Conservation (phyloP, 1,140 invertebrate species). For the Drosophila nebulosa region DNA sequence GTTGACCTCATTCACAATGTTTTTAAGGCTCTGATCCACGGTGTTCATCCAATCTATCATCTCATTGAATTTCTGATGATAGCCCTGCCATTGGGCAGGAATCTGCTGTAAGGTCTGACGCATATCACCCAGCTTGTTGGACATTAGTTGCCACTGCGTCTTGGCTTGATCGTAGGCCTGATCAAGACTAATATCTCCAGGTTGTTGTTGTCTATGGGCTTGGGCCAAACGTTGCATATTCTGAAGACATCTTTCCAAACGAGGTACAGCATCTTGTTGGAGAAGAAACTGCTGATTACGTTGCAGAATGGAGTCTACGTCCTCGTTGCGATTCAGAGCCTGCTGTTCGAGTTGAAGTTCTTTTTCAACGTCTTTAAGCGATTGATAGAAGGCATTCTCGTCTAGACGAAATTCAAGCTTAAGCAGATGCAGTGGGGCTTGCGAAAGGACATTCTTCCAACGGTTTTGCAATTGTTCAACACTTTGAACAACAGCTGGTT, state of each 20-base stretch:
- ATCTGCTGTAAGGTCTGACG: slow-evolving; percentile 91
- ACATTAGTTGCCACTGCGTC: slow-evolving; percentile 88
- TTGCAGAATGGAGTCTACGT: slow-evolving; percentile 88
- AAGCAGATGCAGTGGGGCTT: slow-evolving; percentile 92
- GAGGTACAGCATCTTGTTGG: slow-evolving; percentile 85
- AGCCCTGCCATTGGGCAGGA: slow-evolving; percentile 94
- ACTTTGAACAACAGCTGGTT: slow-evolving; percentile 85
- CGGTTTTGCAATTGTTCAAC: slow-evolving; percentile 87
- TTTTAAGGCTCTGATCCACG: slow-evolving; percentile 90
- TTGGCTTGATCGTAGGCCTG: slow-evolving; percentile 86
- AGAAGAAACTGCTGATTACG: slow-evolving; percentile 90
- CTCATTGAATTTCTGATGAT: slow-evolving; percentile 90
- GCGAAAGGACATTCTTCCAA: slow-evolving; percentile 89
- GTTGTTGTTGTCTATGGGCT: slow-evolving; percentile 85
- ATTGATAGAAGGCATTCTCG: slow-evolving; percentile 91
- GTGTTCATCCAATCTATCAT: slow-evolving; percentile 95
- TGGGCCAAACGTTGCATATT: slow-evolving; percentile 87
- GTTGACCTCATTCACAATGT: slow-evolving; percentile 91
- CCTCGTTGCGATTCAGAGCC: slow-evolving; percentile 91
- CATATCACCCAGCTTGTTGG: slow-evolving; percentile 87
- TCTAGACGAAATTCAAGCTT: slow-evolving; percentile 94
- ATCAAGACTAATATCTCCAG: slow-evolving; percentile 85
- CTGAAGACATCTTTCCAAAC: slow-evolving; percentile 88
- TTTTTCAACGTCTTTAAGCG: slow-evolving; percentile 93
- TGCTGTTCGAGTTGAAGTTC: slow-evolving; percentile 93